Conservation (phyloP, 2,113 vertebrate species). For the Agapornis roseicollis region DNA sequence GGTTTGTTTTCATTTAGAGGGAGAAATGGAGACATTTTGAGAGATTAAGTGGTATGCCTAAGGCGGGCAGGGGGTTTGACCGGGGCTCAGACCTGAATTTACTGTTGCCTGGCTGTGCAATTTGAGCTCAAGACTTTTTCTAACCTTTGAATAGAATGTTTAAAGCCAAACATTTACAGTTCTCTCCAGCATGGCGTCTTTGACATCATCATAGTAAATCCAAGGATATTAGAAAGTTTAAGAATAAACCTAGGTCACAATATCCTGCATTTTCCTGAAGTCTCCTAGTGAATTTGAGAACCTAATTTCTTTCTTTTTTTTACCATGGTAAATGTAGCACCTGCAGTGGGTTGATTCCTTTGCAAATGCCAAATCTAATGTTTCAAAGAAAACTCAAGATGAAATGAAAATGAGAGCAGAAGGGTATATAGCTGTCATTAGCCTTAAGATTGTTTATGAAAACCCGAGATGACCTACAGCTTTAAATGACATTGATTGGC, state of each 20-base stretch:
- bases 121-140: not conserved
- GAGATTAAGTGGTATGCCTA: slow-evolving; percentile 4
- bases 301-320: slow-evolving; percentile 51
- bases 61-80: not conserved
- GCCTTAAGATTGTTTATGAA: slow-evolving; percentile 66
- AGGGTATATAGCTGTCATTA: slow-evolving; percentile 58
- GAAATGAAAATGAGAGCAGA: slow-evolving; percentile 50
- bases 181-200: slow-evolving; percentile 12
- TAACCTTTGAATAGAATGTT: not conserved
- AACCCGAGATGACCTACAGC: slow-evolving; percentile 43
- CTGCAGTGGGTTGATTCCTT: slow-evolving; percentile 27
- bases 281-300: slow-evolving; percentile 44
- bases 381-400: slow-evolving; percentile 59
- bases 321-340: slow-evolving; percentile 41
- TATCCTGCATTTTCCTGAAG: slow-evolving; percentile 23
- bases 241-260: slow-evolving; percentile 5
- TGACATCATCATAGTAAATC: not conserved
- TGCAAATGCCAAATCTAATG: slow-evolving; percentile 51
- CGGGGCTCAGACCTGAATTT: not conserved
- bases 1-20: not conserved
- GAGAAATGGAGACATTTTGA: not conserved
- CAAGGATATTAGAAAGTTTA: slow-evolving; percentile 13
- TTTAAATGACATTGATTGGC: slow-evolving; percentile 62
- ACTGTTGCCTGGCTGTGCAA: not conserved
- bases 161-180: slow-evolving; percentile 8